Percentiles rank a stretch among this genome's conserved stretches.
Conservation (phyloP, 2,888 invertebrate species). For the Charanyca ferruginea region DNA sequence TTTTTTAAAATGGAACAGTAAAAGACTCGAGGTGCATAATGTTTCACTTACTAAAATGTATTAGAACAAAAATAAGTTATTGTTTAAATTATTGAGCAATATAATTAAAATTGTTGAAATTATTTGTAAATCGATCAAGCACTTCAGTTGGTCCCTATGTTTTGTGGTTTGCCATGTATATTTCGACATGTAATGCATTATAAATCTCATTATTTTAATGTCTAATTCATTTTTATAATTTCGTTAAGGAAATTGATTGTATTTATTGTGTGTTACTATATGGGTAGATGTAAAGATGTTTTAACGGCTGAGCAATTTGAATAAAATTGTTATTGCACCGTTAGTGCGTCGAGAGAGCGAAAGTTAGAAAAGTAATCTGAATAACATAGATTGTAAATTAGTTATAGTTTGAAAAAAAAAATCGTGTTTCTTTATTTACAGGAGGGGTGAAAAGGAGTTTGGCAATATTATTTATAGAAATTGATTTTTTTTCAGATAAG, state of each 20-base stretch:
- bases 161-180: slow-evolving; percentile 69
- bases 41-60: slow-evolving; percentile 58
- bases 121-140: slow-evolving; percentile 59
- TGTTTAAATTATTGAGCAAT: slow-evolving; percentile 75
- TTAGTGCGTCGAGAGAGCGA: slow-evolving; percentile 58
- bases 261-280: slow-evolving; percentile 73
- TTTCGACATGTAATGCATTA: slow-evolving; percentile 63
- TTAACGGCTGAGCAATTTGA: slow-evolving; percentile 57
- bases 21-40: slow-evolving; percentile 62
- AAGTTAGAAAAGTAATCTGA: slow-evolving; percentile 67
- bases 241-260: slow-evolving; percentile 70
- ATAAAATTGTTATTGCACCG: slow-evolving; percentile 51
- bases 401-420: slow-evolving; percentile 63
- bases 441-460: slow-evolving; percentile 64
- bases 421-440: slow-evolving; percentile 63
- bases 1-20: slow-evolving; percentile 68
- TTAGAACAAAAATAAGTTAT: slow-evolving; percentile 63
- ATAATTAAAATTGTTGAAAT: slow-evolving; percentile 78
- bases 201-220: slow-evolving; percentile 76
- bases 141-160: slow-evolving; percentile 45
- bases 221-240: slow-evolving; percentile 67
- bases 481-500: slow-evolving; percentile 42
- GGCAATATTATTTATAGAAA: slow-evolving; percentile 70
- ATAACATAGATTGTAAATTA: slow-evolving; percentile 69
- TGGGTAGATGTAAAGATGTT: slow-evolving; percentile 63